Conservation (phyloP, 2,113 vertebrate species). For the Protobothrops mucrosquamatus region DNA sequence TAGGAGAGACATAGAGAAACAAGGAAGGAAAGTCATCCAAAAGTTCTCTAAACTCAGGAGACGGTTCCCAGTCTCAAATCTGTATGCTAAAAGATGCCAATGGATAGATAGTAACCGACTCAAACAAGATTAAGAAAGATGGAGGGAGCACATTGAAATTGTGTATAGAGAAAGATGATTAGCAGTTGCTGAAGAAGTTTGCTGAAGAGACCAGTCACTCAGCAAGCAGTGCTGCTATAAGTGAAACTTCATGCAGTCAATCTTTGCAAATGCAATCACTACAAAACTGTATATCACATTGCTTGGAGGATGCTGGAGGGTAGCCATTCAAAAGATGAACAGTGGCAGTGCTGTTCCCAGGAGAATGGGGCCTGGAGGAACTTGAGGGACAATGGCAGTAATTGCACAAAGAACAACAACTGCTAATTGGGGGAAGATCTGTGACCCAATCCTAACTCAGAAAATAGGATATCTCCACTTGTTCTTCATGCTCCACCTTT, state of each 20-base stretch:
- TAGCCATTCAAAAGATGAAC: neutral
- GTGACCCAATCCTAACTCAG: neutral
- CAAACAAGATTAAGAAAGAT: neutral
- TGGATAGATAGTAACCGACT: neutral
- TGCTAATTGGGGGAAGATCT: neutral
- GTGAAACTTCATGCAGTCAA: neutral
- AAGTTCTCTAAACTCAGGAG: neutral
- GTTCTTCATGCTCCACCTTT: neutral
- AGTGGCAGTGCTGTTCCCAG: neutral
- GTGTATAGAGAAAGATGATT: neutral
- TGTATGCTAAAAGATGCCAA: neutral
- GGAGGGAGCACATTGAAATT: neutral
- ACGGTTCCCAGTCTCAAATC: neutral
- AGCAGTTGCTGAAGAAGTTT: neutral
- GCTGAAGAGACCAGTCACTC: neutral
- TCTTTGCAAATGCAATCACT: neutral
- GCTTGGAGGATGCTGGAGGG: neutral
- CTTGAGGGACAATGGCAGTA: neutral
- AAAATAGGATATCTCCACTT: neutral
- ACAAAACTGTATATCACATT: neutral
- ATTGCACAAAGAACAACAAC: neutral
- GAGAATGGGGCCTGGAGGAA: neutral
- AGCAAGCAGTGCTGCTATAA: neutral
- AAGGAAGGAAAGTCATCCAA: neutral
- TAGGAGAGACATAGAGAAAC: neutral